phyloP scores from a whole-genome alignment of 2,113 vertebrate genomes.

The Oncorhynchus mykiss region DNA sequence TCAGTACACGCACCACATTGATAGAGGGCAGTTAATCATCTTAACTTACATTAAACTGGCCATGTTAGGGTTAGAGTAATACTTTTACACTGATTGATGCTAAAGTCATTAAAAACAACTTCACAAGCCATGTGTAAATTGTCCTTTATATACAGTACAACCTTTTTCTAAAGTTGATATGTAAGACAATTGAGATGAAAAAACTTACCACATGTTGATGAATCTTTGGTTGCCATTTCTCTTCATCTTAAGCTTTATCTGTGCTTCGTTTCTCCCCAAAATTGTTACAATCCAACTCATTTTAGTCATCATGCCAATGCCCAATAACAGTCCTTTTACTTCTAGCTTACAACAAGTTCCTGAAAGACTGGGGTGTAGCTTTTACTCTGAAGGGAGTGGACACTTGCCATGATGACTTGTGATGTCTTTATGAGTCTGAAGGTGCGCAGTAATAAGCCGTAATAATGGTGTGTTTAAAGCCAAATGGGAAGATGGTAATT shows the following conservation, averaged over 20 bases:
- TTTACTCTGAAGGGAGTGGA: background rate
- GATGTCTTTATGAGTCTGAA: conserved; percentile 61
- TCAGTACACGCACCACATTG: too few species aligned
- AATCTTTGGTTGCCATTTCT: conserved; percentile 41
- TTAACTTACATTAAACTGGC: too few species aligned
- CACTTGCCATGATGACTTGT: conserved; percentile 14
- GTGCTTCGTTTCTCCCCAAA: background rate
- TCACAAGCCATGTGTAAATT: too few species aligned
- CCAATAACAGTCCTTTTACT: background rate
- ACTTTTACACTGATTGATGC: too few species aligned
- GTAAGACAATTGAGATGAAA: background rate
- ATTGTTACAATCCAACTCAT: background rate
- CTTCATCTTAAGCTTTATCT: background rate
- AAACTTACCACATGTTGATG: conserved; percentile 25
- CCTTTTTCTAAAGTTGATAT: background rate
- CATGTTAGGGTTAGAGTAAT: too few species aligned
- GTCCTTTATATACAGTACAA: too few species aligned
- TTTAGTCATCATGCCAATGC: background rate
- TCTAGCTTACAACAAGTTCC: background rate
- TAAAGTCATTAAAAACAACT: too few species aligned
- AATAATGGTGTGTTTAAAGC: too few species aligned
- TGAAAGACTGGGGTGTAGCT: background rate
- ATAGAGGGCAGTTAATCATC: too few species aligned
- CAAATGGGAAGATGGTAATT: too few species aligned
- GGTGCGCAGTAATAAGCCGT: conserved; percentile 27